phyloP scores from a whole-genome alignment of 1,140 invertebrate genomes.

The Scylla paramamosain region DNA sequence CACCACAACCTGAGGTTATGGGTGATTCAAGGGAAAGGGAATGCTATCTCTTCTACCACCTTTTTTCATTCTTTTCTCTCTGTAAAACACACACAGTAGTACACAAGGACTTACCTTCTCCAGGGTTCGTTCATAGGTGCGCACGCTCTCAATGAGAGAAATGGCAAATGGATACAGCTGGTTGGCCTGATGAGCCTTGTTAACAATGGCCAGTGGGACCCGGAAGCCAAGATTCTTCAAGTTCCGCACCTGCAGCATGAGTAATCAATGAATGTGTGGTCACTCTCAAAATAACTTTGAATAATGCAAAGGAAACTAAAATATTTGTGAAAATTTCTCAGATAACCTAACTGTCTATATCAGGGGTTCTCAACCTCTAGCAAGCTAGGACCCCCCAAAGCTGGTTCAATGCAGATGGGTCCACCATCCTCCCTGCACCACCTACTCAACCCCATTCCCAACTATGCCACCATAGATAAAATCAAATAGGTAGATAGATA shows the following conservation, averaged over 20 bases:
- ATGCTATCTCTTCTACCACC: background rate
- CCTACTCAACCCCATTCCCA: too few species aligned
- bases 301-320: background rate
- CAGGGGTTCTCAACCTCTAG: too few species aligned
- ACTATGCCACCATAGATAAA: too few species aligned
- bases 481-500: too few species aligned
- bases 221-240: conserved; percentile 97
- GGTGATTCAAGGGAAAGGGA: background rate
- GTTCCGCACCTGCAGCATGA: conserved; percentile 89
- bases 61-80: background rate
- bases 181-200: conserved; percentile 99
- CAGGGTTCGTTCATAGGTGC: conserved; percentile 97
- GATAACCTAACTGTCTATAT: too few species aligned
- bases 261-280: background rate
- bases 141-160: conserved; percentile 97
- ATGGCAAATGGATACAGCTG: conserved; percentile 99
- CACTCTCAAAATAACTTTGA: too few species aligned
- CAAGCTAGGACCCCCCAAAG: too few species aligned
- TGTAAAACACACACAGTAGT: background rate
- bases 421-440: too few species aligned
- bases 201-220: conserved; percentile 98
- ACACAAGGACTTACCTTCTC: conserved; percentile 89
- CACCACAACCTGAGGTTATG: too few species aligned
- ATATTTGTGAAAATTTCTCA: too few species aligned
- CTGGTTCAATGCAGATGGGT: too few species aligned